Evolutionary conservation across 2,113 vertebrate genomes (phyloP), one percentile per base, ranked within the genome.

Genomic region (Mystacornis crossleyi): DNA sequence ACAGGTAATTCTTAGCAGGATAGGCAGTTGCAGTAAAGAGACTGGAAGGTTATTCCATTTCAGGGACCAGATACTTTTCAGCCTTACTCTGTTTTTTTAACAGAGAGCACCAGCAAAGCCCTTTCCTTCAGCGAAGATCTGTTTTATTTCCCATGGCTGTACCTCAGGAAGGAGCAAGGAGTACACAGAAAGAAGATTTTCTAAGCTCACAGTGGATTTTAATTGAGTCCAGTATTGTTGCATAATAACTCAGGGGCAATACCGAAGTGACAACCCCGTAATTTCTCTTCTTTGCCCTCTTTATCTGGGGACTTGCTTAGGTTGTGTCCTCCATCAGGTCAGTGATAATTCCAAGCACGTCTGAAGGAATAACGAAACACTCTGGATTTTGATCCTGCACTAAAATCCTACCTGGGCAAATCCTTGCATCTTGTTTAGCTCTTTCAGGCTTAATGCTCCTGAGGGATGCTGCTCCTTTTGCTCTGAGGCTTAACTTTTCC

Each of bases 391-490:
- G 57, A 65, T 65, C 43, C 70, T 48, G 1, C 9, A 18, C n/a
- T 65, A 50, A 97, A 97, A 73, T 66, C 62, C 79, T 38, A 40
- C 51, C 58, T 54, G 58, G 45, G 38, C 23, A 80, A 85, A 77
- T 23, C 78, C 26, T 42, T 57, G 40, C 38, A 80, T 33, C 57
- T 81, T 26, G 14, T 80, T 87, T 55, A 58, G 58, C 25, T 50
- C 24, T 48, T 90, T 50, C 6, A 78, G 61, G 47, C 33, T n/a
- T 31, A 70, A 43, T 23, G 18, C 29, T 80, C 58, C 54, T 65
- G 53, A 81, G 14, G 51, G 69, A 60, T 42, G 61, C 53, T 84
- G 48, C 47, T 87, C 28, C 73, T 72, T 85, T 57, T 42, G 62
- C 73, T 79, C 66, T 82, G 62, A 50, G 13, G 51, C 15, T 92